A percentile compares a stretch with the other conserved stretches of the same genome.
Evolutionary conservation across 2,888 invertebrate genomes (phyloP).

Genomic region (Taphrorychus bicolor): DNA sequence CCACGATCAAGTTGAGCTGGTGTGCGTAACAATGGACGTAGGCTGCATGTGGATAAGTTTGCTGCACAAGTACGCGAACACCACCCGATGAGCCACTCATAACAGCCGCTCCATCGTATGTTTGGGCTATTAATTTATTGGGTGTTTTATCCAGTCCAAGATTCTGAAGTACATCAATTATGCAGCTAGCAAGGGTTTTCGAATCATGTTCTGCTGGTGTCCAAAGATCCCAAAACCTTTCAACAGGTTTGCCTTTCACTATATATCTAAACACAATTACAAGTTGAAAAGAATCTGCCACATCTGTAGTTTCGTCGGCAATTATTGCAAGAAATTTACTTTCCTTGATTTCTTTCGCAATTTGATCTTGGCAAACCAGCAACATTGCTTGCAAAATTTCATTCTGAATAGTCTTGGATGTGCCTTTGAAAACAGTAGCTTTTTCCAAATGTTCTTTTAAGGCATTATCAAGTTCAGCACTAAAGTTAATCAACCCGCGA

Average conservation of each 20-base stretch:
- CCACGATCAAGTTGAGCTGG: slow-evolving; percentile 44
- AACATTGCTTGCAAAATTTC: slow-evolving; percentile 19
- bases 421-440: slow-evolving; percentile 18
- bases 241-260: slow-evolving; percentile 35
- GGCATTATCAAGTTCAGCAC: slow-evolving; percentile 29
- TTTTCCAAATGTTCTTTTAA: slow-evolving; percentile 16
- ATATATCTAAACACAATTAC: slow-evolving; percentile 48
- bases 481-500: slow-evolving; percentile 32
- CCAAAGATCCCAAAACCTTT: slow-evolving; percentile 47
- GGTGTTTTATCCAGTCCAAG: neutral
- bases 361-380: slow-evolving; percentile 19
- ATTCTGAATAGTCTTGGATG: slow-evolving; percentile 25
- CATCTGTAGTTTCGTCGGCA: slow-evolving; percentile 50
- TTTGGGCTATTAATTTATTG: slow-evolving; percentile 42
- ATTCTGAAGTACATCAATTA: neutral
- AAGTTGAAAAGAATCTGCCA: slow-evolving; percentile 42
- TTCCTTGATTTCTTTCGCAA: slow-evolving; percentile 44
- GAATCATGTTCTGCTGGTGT: neutral
- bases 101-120: slow-evolving; percentile 42
- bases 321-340: slow-evolving; percentile 44
- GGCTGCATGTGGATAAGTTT: slow-evolving; percentile 38
- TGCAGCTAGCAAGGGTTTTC: neutral
- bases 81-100: slow-evolving; percentile 42
- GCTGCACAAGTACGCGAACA: slow-evolving; percentile 38
- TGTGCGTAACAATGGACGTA: slow-evolving; percentile 44